phyloP scores from a whole-genome alignment of 2,888 invertebrate genomes.

The Xanthorhoe designata region DNA sequence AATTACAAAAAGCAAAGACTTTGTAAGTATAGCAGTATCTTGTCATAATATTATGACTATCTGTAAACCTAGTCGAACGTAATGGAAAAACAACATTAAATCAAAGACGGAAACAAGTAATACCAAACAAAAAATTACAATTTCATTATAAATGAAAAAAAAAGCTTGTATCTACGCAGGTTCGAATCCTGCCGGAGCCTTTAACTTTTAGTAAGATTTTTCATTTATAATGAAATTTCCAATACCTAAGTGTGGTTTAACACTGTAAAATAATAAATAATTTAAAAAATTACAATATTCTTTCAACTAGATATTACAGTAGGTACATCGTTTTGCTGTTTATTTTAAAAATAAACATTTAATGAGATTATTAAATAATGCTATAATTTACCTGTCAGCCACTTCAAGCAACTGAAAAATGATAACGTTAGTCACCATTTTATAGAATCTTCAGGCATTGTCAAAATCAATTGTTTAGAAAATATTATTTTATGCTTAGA shows the following conservation, averaged over 20 bases:
- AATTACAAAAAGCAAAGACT: slow-evolving; percentile 9
- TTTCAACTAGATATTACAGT: too few relatives aligned
- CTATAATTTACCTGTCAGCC: background rate
- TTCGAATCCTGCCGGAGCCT: too few relatives aligned
- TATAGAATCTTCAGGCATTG: slow-evolving; percentile 24
- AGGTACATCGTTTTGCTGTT: background rate
- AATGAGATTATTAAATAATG: background rate
- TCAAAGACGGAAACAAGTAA: background rate
- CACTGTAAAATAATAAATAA: too few relatives aligned
- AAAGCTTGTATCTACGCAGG: too few relatives aligned
- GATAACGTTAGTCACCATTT: background rate
- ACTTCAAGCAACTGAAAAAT: slow-evolving; percentile 12
- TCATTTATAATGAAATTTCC: too few relatives aligned
- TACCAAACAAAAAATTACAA: background rate
- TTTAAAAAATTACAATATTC: too few relatives aligned
- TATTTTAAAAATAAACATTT: background rate
- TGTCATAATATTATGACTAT: slow-evolving; percentile 50
- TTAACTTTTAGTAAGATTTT: too few relatives aligned
- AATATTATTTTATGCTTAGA: slow-evolving; percentile 8
- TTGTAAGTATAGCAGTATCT: slow-evolving; percentile 36
- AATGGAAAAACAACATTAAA: slow-evolving; percentile 18
- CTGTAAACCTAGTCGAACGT: slow-evolving; percentile 25
- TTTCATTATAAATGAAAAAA: too few relatives aligned
- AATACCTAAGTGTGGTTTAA: too few relatives aligned
- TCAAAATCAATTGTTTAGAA: slow-evolving; percentile 23